phyloP scores from a whole-genome alignment of 2,113 vertebrate species.

The Setophaga kirtlandii region DNA sequence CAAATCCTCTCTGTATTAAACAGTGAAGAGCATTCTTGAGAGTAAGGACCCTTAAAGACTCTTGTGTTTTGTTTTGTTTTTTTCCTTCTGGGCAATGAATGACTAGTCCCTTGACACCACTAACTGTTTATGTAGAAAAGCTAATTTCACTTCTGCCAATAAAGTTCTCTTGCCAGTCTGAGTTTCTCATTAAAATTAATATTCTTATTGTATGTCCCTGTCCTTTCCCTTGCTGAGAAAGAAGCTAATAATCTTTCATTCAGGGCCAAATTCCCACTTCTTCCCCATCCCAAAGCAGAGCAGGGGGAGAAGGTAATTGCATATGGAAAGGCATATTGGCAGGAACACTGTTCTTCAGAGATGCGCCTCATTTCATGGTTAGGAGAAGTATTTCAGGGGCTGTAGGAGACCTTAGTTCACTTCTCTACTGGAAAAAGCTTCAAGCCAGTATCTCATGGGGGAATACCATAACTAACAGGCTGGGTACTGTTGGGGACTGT shows the following conservation, averaged over 20 bases:
- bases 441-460: not conserved
- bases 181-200: slow-evolving; percentile 77
- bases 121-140: slow-evolving; percentile 76
- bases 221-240: slow-evolving; percentile 62
- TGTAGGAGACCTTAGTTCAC: slow-evolving; percentile 38
- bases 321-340: slow-evolving; percentile 25
- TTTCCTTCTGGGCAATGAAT: slow-evolving; percentile 66
- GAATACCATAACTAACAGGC: slow-evolving; percentile 35
- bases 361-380: slow-evolving; percentile 45
- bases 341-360: slow-evolving; percentile 40
- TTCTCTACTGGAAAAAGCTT: slow-evolving; percentile 26
- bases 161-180: slow-evolving; percentile 72
- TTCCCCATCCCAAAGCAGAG: slow-evolving; percentile 46
- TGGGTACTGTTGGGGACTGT: not conserved
- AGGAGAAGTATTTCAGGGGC: slow-evolving; percentile 7
- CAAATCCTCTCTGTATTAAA: slow-evolving; percentile 63
- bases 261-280: slow-evolving; percentile 63
- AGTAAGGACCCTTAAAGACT: slow-evolving; percentile 64
- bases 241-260: slow-evolving; percentile 62
- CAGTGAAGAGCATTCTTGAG: slow-evolving; percentile 60
- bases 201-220: slow-evolving; percentile 69
- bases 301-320: slow-evolving; percentile 45
- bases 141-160: slow-evolving; percentile 76
- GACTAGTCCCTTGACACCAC: slow-evolving; percentile 61
- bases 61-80: slow-evolving; percentile 58